Conservation (phyloP, 2,888 invertebrate species). For the Torymus texanus region DNA sequence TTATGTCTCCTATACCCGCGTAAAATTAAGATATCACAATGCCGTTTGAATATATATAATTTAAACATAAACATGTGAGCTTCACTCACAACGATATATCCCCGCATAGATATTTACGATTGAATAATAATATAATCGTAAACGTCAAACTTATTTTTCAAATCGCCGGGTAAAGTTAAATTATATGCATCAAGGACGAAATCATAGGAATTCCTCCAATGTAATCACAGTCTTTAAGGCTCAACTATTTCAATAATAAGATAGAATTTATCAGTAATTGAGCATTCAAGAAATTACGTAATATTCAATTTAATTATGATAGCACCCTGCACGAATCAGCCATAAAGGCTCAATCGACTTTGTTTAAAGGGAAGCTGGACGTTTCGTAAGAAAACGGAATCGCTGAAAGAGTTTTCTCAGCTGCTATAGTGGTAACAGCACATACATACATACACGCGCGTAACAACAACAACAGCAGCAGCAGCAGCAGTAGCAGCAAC, state of each 20-base stretch:
- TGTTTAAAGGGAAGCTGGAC: neutral
- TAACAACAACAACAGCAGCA: too few species aligned
- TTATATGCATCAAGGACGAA: constrained; percentile 1
- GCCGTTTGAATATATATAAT: too few species aligned
- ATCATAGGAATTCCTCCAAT: neutral
- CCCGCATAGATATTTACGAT: neutral
- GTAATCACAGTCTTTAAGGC: constrained; percentile 2
- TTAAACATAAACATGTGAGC: too few species aligned
- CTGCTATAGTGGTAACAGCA: too few species aligned
- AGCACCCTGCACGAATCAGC: neutral
- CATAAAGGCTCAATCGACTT: neutral
- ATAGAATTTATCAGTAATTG: neutral
- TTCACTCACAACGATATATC: too few species aligned
- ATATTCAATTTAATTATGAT: neutral
- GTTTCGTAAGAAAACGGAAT: constrained; percentile 28
- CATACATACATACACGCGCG: too few species aligned
- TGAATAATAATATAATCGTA: constrained; percentile 10
- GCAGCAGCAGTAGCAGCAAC: too few species aligned
- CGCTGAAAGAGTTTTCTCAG: constrained; percentile 20
- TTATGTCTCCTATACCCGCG: too few species aligned
- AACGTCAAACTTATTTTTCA: constrained; percentile 2
- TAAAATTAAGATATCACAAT: too few species aligned
- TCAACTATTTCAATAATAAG: constrained; percentile 5
- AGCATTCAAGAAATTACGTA: too few species aligned
- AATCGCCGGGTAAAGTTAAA: neutral